These are phyloP conservation scores for Lagorchestes hirsutus DNA, from an alignment of 2,797 vertebrate species.

Conservation along the genomic window DNA sequence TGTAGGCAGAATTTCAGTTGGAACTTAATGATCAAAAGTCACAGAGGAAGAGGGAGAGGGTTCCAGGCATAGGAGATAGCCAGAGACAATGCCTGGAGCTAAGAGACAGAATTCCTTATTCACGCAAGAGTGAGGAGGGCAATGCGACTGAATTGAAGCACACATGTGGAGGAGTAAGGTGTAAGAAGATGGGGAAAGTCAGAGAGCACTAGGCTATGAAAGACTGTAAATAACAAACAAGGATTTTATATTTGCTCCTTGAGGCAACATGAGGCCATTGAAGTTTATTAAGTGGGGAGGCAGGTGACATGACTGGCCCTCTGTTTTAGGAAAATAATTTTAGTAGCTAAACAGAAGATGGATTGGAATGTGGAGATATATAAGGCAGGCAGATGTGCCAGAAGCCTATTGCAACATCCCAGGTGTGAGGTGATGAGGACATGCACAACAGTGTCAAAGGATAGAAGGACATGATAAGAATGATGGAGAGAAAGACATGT, in stretches of 20 bases:
- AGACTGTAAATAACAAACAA: background rate
- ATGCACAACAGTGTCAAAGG: background rate
- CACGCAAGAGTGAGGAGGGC: background rate
- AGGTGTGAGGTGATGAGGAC: background rate
- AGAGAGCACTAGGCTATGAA: background rate
- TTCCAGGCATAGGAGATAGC: background rate
- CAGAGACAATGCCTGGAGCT: too few relatives aligned
- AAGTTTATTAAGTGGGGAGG: too few relatives aligned
- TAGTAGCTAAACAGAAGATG: background rate
- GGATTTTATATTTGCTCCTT: background rate
- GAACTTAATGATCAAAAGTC: background rate
- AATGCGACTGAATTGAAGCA: background rate
- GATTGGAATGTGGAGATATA: background rate
- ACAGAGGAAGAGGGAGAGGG: too few relatives aligned
- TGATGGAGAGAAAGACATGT: background rate
- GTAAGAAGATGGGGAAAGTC: background rate
- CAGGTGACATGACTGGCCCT: too few relatives aligned
- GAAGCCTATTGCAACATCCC: too few relatives aligned
- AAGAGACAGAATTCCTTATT: background rate
- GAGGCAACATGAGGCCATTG: background rate
- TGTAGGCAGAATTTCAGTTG: background rate
- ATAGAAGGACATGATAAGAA: too few relatives aligned
- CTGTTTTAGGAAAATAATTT: background rate
- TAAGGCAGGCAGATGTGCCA: background rate
- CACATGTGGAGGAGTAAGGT: background rate